phyloP scores from a whole-genome alignment of 2,888 invertebrate species.

The Platycheirus albimanus region DNA sequence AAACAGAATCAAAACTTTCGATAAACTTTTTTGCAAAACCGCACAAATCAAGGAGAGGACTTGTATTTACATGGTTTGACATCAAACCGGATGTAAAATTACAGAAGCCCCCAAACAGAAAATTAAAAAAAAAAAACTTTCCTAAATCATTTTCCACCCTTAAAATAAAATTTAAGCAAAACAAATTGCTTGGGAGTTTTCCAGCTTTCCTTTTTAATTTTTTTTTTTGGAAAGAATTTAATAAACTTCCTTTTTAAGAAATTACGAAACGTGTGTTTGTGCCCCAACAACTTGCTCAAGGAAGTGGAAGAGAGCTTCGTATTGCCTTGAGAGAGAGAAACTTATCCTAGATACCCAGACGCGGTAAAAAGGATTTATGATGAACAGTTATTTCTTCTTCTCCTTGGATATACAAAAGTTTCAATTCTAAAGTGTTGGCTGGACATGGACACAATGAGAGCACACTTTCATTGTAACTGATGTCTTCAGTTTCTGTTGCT shows the following conservation, averaged over 20 bases:
- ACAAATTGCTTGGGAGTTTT: neutral
- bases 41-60: neutral
- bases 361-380: slow-evolving; percentile 30
- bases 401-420: slow-evolving; percentile 33
- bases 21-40: neutral
- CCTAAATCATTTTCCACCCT: neutral
- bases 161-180: neutral
- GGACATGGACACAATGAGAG: slow-evolving; percentile 26
- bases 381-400: slow-evolving; percentile 8
- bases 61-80: neutral
- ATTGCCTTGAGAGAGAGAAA: neutral
- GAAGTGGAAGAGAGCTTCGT: slow-evolving; percentile 23
- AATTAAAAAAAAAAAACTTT: neutral
- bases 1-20: neutral
- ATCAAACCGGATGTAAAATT: slow-evolving; percentile 10
- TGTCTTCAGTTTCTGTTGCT: neutral
- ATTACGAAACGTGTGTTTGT: neutral
- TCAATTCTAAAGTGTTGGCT: slow-evolving; percentile 17
- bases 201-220: neutral
- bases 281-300: slow-evolving; percentile 10
- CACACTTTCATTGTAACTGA: slow-evolving; percentile 15
- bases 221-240: slow-evolving; percentile 3
- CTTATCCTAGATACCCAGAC: neutral
- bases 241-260: slow-evolving; percentile 29
- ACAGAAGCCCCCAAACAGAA: neutral